A percentile compares a stretch with the other conserved stretches of the same genome.
Conservation (phyloP, 2,113 vertebrate genomes). For the Xenopus laevis region DNA sequence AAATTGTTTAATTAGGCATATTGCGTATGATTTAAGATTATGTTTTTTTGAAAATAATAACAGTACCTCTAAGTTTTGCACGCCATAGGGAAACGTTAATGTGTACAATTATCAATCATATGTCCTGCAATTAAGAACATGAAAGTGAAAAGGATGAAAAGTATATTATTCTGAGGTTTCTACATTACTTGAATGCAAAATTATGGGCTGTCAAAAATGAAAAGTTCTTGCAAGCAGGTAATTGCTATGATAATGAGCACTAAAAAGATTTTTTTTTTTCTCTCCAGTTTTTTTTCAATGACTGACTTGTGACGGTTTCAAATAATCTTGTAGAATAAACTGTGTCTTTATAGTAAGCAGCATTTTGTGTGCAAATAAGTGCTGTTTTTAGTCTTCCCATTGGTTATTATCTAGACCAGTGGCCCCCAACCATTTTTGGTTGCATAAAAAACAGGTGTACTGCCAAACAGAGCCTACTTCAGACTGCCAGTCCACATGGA, state of each 20-base stretch:
- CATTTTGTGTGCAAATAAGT: too few relatives aligned
- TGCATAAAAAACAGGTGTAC: too few relatives aligned
- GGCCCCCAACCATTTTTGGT: too few relatives aligned
- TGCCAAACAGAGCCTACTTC: too few relatives aligned
- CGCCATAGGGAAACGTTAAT: conserved; percentile 1
- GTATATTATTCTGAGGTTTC: conserved; percentile 35
- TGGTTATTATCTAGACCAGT: too few relatives aligned
- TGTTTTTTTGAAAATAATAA: conserved; percentile 1
- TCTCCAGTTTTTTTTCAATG: conserved; percentile 3
- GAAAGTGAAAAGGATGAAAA: conserved; percentile 30
- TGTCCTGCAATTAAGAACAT: conserved; percentile 38
- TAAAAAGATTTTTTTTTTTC: conserved; percentile 6
- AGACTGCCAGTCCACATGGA: too few relatives aligned
- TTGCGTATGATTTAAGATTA: conserved; percentile 1
- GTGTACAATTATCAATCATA: conserved; percentile 28
- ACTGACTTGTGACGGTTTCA: conserved; percentile 11
- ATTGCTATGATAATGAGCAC: conserved; percentile 40
- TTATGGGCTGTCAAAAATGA: conserved; percentile 43
- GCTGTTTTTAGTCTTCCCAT: too few relatives aligned
- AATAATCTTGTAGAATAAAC: conserved; percentile 1
- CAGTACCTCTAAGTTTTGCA: background rate
- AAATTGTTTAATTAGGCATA: background rate
- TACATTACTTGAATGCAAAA: conserved; percentile 30
- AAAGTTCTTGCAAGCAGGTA: conserved; percentile 32
- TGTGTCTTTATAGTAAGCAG: background rate